phyloP scores from a whole-genome alignment of 1,140 invertebrate species.

The Drosophila grimshawi region DNA sequence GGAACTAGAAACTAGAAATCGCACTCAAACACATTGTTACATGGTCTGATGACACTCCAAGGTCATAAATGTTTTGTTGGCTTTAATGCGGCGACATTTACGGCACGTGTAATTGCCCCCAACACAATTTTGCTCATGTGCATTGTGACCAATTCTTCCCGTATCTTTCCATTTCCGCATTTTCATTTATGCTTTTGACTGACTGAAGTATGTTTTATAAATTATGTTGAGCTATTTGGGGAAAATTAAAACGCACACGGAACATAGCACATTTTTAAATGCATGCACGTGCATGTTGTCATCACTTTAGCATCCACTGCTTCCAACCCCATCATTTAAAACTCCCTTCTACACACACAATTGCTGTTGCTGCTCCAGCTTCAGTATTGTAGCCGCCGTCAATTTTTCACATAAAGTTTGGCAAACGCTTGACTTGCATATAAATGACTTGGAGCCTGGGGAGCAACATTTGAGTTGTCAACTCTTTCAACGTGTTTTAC shows the following conservation, averaged over 20 bases:
- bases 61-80: slow-evolving; percentile 75
- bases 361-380: slow-evolving; percentile 27
- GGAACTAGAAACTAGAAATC: too few relatives aligned
- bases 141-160: slow-evolving; percentile 22
- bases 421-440: slow-evolving; percentile 81
- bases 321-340: not conserved
- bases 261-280: slow-evolving; percentile 71
- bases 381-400: slow-evolving; percentile 61
- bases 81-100: slow-evolving; percentile 62
- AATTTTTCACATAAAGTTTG: slow-evolving; percentile 83
- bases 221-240: slow-evolving; percentile 74
- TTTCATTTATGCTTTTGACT: slow-evolving; percentile 9
- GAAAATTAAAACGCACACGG: slow-evolving; percentile 77
- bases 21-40: not conserved
- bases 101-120: slow-evolving; percentile 72
- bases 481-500: slow-evolving; percentile 82
- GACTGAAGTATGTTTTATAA: slow-evolving; percentile 65
- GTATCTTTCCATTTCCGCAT: slow-evolving; percentile 12
- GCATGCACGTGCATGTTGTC: slow-evolving; percentile 75
- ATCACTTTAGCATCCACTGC: slow-evolving; percentile 12
- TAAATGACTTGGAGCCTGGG: slow-evolving; percentile 71
- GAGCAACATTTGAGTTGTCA: slow-evolving; percentile 71
- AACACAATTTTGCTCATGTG: slow-evolving; percentile 38
- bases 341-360: slow-evolving; percentile 3
- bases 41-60: slow-evolving; percentile 48